phyloP scores from a whole-genome alignment of 2,888 invertebrate species.

The Drosophila subquinaria region DNA sequence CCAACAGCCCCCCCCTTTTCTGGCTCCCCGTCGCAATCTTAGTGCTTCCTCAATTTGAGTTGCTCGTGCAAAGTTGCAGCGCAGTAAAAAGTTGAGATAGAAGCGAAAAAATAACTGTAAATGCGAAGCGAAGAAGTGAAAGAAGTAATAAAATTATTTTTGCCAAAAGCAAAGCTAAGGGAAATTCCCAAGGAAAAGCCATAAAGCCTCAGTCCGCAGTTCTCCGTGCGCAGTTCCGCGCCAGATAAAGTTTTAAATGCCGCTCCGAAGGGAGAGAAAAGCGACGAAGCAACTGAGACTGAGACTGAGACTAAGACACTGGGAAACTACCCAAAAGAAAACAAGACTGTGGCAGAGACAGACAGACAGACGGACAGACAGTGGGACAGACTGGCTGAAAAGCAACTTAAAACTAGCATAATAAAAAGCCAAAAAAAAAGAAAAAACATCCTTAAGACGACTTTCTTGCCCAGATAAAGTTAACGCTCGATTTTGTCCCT shows the following conservation, averaged over 20 bases:
- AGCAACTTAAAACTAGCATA: conserved; percentile 74
- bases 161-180: conserved; percentile 61
- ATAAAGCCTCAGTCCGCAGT: conserved; percentile 53
- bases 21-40: background rate
- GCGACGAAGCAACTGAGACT: background rate
- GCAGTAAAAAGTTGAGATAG: conserved; percentile 12
- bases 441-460: conserved; percentile 13
- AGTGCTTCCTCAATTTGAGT: conserved; percentile 31
- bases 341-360: background rate
- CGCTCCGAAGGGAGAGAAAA: conserved; percentile 21
- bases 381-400: conserved; percentile 3
- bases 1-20: rapidly evolving
- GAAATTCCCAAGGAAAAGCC: conserved; percentile 47
- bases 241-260: conserved; percentile 80
- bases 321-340: conserved; percentile 12
- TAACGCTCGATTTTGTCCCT: conserved; percentile 68
- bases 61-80: conserved; percentile 28
- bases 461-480: conserved; percentile 50
- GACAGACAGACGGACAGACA: background rate
- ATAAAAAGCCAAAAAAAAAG: conserved; percentile 59
- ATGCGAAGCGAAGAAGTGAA: conserved; percentile 50
- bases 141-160: conserved; percentile 81
- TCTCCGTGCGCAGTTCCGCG: conserved; percentile 41
- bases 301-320: background rate
- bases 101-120: conserved; percentile 23